Conservation (phyloP, 2,797 vertebrate genomes). For the Microchirus variegatus region DNA sequence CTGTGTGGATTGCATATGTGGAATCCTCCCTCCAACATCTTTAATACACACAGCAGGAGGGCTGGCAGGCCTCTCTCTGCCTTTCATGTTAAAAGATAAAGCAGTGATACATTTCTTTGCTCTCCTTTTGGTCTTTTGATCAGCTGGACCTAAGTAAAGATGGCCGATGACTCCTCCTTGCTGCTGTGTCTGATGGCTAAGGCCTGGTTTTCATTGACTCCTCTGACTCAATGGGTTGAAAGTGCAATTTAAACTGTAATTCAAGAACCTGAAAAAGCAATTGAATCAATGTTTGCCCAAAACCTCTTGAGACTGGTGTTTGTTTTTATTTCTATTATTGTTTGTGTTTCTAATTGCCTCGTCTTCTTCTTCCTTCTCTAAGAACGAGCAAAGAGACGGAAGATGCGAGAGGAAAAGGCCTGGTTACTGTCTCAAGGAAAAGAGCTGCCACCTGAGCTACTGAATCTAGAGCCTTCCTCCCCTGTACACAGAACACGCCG, state of each 20-base stretch:
- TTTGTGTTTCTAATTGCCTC: conserved; percentile 24
- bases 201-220: conserved; percentile 49
- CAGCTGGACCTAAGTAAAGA: conserved; percentile 62
- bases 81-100: conserved; percentile 78
- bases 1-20: conserved; percentile 67
- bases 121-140: conserved; percentile 76
- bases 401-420: conserved; percentile 92
- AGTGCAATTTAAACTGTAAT: conserved; percentile 44
- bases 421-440: conserved; percentile 95
- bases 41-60: conserved; percentile 74
- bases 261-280: conserved; percentile 23
- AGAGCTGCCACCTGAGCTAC: conserved; percentile 91
- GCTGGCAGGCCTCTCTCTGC: conserved; percentile 59
- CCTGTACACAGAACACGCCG: conserved; percentile 84
- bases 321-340: conserved; percentile 2
- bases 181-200: conserved; percentile 33
- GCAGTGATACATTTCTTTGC: conserved; percentile 60
- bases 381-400: conserved; percentile 94
- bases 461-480: conserved; percentile 90
- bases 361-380: conserved; percentile 14
- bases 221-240: conserved; percentile 23
- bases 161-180: conserved; percentile 57
- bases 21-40: conserved; percentile 71
- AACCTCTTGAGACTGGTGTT: conserved; percentile 5
- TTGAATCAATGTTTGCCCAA: conserved; percentile 24